Evolutionary conservation across 1,140 invertebrate species (phyloP).

Genomic region (Microplitis mediator): DNA sequence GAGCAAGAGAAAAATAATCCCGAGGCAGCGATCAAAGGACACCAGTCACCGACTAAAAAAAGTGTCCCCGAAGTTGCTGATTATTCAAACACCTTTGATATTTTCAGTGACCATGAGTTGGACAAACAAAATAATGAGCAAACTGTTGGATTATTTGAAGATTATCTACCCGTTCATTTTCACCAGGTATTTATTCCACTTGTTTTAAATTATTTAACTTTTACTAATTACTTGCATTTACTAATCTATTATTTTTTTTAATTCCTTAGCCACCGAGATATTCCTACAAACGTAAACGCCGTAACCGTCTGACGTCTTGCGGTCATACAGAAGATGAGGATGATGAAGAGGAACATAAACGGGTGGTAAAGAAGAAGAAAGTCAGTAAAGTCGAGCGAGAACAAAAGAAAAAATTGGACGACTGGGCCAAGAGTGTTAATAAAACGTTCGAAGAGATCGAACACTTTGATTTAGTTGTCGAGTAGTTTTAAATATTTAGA

Average conservation of each 20-base stretch:
- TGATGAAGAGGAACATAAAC: neutral
- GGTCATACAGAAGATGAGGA: constrained; percentile 27
- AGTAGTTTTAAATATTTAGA: constrained; percentile 28
- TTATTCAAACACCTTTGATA: constrained; percentile 50
- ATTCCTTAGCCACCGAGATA: constrained; percentile 46
- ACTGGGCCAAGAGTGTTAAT: constrained; percentile 48
- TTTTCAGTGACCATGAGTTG: constrained; percentile 36
- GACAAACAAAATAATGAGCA: neutral
- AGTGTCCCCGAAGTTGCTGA: neutral
- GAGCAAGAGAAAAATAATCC: neutral
- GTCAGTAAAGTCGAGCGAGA: constrained; percentile 39
- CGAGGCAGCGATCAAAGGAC: neutral
- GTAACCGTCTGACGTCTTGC: constrained; percentile 20
- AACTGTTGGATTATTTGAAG: constrained; percentile 38
- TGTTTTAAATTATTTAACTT: neutral
- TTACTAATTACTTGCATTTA: neutral
- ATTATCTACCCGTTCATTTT: constrained; percentile 49
- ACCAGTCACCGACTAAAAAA: constrained; percentile 4
- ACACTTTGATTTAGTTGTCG: constrained; percentile 46
- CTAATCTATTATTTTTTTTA: constrained; percentile 15
- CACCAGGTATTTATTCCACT: constrained; percentile 34
- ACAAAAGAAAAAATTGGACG: constrained; percentile 37
- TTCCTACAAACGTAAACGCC: constrained; percentile 49
- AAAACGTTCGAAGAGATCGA: constrained; percentile 51
- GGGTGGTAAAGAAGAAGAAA: constrained; percentile 22